A percentile compares a stretch with the other conserved stretches of the same genome.
Conservation (phyloP, 2,797 vertebrate species). For the Oceanodroma leucorhoa region DNA sequence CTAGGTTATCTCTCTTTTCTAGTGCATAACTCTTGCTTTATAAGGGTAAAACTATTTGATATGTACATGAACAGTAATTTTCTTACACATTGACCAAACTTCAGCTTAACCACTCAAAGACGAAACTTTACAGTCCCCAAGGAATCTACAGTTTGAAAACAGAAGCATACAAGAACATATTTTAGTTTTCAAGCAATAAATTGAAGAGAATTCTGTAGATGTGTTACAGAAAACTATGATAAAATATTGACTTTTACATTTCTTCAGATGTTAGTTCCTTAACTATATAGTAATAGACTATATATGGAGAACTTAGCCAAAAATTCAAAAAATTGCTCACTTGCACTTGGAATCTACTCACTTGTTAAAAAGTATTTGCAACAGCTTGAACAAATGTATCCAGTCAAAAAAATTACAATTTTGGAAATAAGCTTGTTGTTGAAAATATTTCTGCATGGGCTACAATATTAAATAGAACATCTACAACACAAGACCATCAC, state of each 20-base stretch:
- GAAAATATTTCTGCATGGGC: slow-evolving; percentile 37
- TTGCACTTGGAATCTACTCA: slow-evolving; percentile 46
- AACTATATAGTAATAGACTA: slow-evolving; percentile 13
- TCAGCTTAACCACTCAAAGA: slow-evolving; percentile 40
- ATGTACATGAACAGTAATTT: background rate
- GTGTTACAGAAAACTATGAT: slow-evolving; percentile 48
- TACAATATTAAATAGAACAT: slow-evolving; percentile 20
- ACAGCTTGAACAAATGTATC: slow-evolving; percentile 19
- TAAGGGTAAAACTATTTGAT: background rate
- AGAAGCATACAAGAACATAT: slow-evolving; percentile 44
- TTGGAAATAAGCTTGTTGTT: background rate
- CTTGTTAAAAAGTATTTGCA: slow-evolving; percentile 34
- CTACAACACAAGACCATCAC: background rate
- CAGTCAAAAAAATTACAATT: slow-evolving; percentile 21
- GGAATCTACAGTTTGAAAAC: slow-evolving; percentile 47
- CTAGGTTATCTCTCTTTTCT: background rate
- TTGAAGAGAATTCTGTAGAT: slow-evolving; percentile 55
- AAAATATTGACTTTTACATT: slow-evolving; percentile 61
- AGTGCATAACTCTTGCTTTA: background rate
- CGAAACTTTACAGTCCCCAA: slow-evolving; percentile 49
- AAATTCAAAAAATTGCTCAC: slow-evolving; percentile 48
- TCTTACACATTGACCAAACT: slow-evolving; percentile 48
- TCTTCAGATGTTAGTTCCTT: slow-evolving; percentile 60
- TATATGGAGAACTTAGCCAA: slow-evolving; percentile 11
- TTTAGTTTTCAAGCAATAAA: slow-evolving; percentile 63